phyloP scores from a whole-genome alignment of 1,140 invertebrate genomes.

The Mesaphorura yosii region DNA sequence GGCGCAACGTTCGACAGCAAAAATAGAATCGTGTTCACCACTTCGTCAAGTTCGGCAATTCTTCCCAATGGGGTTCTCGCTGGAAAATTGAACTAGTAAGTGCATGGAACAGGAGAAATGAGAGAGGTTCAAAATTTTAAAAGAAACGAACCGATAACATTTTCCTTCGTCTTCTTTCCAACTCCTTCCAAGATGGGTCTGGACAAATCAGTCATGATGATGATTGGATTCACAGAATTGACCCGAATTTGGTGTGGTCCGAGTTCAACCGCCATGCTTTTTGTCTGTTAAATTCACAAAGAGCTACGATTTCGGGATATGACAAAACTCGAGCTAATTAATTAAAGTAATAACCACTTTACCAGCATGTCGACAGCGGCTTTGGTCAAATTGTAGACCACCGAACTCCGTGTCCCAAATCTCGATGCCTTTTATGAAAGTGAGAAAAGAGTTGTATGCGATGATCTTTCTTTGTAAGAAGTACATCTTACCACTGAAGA shows the following conservation, averaged over 20 bases:
- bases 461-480: neutral
- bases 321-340: neutral
- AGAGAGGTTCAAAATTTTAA: too few species aligned
- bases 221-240: conserved; percentile 8
- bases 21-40: conserved; percentile 17
- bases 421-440: neutral
- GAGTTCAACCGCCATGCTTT: conserved; percentile 10
- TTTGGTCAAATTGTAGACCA: conserved; percentile 5
- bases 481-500: conserved; percentile 16
- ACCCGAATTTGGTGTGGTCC: conserved; percentile 11
- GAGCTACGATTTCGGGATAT: neutral
- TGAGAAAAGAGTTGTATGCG: neutral
- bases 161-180: neutral
- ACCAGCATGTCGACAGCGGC: conserved; percentile 8
- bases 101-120: too few species aligned
- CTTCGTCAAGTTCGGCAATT: conserved; percentile 11
- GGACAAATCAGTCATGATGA: neutral
- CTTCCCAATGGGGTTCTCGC: conserved; percentile 13
- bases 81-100: too few species aligned
- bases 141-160: conserved; percentile 15
- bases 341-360: neutral
- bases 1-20: conserved; percentile 13
- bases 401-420: neutral
- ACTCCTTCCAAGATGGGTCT: neutral
- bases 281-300: conserved; percentile 1